Conservation (phyloP, 2,113 vertebrate species). For the Amphiprion percula region DNA sequence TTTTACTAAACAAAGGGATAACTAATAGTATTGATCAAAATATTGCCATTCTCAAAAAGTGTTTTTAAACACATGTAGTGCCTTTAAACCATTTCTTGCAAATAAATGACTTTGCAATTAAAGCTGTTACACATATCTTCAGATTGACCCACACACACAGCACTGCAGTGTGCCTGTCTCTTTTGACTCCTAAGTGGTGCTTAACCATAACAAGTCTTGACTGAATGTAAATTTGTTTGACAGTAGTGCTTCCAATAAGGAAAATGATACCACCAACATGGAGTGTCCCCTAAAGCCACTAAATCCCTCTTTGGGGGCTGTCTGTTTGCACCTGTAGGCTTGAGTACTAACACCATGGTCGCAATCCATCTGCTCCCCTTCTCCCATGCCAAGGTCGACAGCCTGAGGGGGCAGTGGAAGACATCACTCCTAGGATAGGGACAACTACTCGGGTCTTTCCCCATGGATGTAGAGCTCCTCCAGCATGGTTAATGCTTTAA, state of each 20-base stretch:
- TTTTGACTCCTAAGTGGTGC: conserved; percentile 4
- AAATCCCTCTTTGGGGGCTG: conserved; percentile 28
- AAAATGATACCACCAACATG: conserved; percentile 57
- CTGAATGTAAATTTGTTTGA: conserved; percentile 63
- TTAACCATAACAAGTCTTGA: conserved; percentile 27
- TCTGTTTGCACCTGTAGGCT: conserved; percentile 59
- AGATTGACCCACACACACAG: too few relatives aligned
- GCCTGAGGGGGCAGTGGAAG: conserved; percentile 15
- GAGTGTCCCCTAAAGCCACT: conserved; percentile 8
- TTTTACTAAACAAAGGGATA: too few relatives aligned
- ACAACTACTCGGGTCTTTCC: neutral
- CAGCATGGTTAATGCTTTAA: conserved; percentile 52
- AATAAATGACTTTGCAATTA: too few relatives aligned
- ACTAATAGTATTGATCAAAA: too few relatives aligned
- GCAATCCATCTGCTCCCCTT: conserved; percentile 26
- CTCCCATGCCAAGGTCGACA: conserved; percentile 24
- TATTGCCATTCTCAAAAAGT: too few relatives aligned
- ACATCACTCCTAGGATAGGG: conserved; percentile 34
- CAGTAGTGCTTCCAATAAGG: conserved; percentile 44
- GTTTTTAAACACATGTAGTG: too few relatives aligned
- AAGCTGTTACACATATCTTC: neutral
- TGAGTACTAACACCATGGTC: conserved; percentile 1
- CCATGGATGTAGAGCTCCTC: neutral
- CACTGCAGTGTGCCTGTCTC: neutral
- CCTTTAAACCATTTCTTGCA: too few relatives aligned